phyloP scores from a whole-genome alignment of 2,888 invertebrate species.

The Volucella bombylans region DNA sequence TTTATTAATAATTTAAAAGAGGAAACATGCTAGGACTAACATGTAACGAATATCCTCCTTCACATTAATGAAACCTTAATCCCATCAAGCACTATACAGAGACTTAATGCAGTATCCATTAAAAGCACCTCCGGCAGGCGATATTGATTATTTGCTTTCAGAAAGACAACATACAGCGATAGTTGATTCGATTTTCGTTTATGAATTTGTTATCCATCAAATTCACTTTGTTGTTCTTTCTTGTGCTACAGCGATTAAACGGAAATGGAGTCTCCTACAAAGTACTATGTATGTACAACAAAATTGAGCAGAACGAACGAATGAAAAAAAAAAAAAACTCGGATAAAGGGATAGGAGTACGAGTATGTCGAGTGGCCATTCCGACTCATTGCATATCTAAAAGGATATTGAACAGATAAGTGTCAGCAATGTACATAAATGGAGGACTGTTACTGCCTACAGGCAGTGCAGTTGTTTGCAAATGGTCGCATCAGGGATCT shows the following conservation, averaged over 20 bases:
- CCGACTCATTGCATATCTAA: background rate
- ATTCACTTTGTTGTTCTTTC: background rate
- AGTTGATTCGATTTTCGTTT: constrained; percentile 1
- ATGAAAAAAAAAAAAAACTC: background rate
- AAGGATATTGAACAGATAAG: background rate
- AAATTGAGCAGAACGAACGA: background rate
- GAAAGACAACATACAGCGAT: background rate
- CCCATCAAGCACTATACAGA: no score
- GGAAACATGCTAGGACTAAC: no score
- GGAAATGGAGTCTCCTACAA: constrained; percentile 10
- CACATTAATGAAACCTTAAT: no score
- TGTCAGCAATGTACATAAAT: constrained; percentile 3
- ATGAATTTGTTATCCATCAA: constrained; percentile 16
- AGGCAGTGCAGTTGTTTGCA: constrained; percentile 11
- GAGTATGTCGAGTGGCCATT: background rate
- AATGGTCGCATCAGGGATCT: constrained; percentile 38
- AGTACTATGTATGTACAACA: background rate
- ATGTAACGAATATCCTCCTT: no score
- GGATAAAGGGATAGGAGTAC: background rate
- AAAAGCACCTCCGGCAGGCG: no score
- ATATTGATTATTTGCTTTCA: no score
- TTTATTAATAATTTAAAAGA: no score
- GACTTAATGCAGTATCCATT: no score
- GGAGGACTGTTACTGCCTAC: background rate
- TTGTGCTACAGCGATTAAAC: background rate